Evolutionary conservation across 2,797 vertebrate species (phyloP).

Genomic region (Heteromormyrus szaboi): DNA sequence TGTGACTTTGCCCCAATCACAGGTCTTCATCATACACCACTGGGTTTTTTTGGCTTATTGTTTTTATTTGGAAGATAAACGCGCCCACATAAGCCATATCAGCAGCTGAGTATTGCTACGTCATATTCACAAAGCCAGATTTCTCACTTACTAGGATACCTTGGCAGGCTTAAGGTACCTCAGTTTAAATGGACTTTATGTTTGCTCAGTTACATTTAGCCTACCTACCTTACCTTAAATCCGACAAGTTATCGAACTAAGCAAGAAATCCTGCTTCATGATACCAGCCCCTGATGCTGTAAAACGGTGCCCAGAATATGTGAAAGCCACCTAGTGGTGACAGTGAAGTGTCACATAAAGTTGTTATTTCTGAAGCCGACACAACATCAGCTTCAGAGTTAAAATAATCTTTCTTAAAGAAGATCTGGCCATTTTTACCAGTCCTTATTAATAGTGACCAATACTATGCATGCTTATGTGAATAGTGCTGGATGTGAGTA

Average conservation of each 20-base stretch:
- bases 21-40: neutral
- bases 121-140: neutral
- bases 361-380: neutral
- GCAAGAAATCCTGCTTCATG: neutral
- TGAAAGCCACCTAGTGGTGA: constrained; percentile 20
- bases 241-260: neutral
- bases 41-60: neutral
- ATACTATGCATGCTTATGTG: neutral
- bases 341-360: neutral
- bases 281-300: neutral
- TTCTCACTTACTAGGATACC: neutral
- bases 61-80: neutral
- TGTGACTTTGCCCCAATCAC: neutral
- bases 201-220: neutral
- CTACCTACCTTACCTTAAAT: neutral
- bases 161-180: neutral
- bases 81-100: neutral
- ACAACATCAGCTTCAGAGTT: neutral
- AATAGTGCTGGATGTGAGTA: neutral
- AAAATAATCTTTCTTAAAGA: neutral
- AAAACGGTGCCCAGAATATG: neutral
- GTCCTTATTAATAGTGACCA: neutral
- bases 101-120: neutral
- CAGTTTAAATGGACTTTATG: neutral
- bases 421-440: neutral